Base-by-base conservation (phyloP, 1,140 invertebrate genomes). In the Uloborus diversus region DNA sequence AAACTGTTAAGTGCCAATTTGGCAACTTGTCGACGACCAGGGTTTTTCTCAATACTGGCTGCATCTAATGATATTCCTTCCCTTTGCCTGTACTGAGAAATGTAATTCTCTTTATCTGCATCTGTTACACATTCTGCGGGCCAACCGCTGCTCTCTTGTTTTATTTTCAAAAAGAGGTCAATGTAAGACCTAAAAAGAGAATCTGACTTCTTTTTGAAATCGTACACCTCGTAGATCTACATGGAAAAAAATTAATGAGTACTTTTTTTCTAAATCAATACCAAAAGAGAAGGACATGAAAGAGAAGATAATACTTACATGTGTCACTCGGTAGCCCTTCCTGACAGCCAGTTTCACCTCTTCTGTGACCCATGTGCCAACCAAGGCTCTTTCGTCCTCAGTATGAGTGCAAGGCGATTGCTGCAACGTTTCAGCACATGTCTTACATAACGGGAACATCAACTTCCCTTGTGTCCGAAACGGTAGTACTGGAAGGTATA, bases 151-250 rank as follows among this genome's bases (percentile, higher is more conserved):
- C 49, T 70, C 32, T 70, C 68, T 30, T 70, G 68, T 59, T 70
- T 70, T 62, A 81, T 66, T 56, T 83, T 83, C 35, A 84, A 51
- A 66, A 81, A 84, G 7, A 75, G 73, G 49, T 84, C 78, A 13
- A 84, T 76, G 65, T 83, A 83, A 1, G 68, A 47, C 7, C 35
- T n/a, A 76, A 84, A 84, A 2, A 83, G 27, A 2, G 73, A 62
- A 20, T 47, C 56, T 17, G 47, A 65, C 20, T 9, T 23, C 35
- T 59, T 57, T 64, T 65, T 17, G 33, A 66, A 79, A 68, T 85
- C 81, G 37, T 81, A 84, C 17, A 84, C 79, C 81, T 84, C 82
- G 33, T 81, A 81, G 13, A 85, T 76, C 57, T 82, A 47, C 25
- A 47, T 25, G 47, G 14, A 47, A 27, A 14, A 47, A 27, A 66